These are phyloP conservation scores for Apamea monoglypha DNA, from an alignment of 2,888 invertebrate genomes.

Conservation along the genomic window DNA sequence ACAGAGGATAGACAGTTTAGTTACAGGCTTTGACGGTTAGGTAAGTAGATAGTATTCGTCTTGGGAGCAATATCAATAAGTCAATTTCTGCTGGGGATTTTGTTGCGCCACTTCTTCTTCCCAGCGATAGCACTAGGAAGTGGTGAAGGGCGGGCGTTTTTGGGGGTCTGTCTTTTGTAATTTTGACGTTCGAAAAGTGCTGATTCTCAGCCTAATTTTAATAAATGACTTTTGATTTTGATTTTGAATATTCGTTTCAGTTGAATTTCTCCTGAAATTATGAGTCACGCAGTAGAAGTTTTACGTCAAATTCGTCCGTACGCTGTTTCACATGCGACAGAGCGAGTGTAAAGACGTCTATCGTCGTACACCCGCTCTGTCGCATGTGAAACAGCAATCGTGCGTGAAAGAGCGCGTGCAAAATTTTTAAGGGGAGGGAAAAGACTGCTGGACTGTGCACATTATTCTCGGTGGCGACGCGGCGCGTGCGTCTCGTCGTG, in stretches of 20 bases:
- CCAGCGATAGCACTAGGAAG: too few relatives aligned
- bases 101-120: too few relatives aligned
- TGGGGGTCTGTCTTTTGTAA: too few relatives aligned
- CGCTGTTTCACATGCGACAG: too few relatives aligned
- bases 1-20: background rate
- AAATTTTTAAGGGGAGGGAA: background rate
- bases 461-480: background rate
- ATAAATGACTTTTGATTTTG: too few relatives aligned
- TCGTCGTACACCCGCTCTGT: background rate
- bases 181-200: too few relatives aligned
- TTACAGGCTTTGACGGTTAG: background rate
- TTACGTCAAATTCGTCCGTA: background rate
- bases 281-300: background rate
- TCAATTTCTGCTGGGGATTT: too few relatives aligned
- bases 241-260: too few relatives aligned
- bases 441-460: background rate
- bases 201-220: too few relatives aligned
- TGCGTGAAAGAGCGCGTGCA: conserved; percentile 6
- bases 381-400: conserved; percentile 12
- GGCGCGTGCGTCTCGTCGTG: background rate
- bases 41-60: background rate
- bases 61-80: background rate
- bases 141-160: too few relatives aligned
- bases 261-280: too few relatives aligned
- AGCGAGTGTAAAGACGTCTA: too few relatives aligned